Evolutionary conservation across 1,140 invertebrate genomes (phyloP).

Genomic region (Telenomus remus): DNA sequence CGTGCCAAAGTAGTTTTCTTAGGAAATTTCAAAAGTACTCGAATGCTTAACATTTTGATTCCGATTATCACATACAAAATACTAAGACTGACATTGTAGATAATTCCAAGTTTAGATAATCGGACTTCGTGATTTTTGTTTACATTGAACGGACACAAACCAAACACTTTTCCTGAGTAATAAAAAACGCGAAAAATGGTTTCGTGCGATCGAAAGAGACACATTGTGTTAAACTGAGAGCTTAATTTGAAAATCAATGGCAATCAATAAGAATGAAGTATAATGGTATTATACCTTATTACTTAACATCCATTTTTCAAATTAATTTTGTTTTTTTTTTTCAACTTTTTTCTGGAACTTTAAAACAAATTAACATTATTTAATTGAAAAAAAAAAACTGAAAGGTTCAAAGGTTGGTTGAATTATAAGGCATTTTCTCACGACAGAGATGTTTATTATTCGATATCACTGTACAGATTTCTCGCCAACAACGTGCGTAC

Average conservation of each 20-base stretch:
- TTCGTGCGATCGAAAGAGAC: not conserved
- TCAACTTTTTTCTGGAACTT: too few species aligned
- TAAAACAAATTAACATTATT: too few species aligned
- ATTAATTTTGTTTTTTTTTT: too few species aligned
- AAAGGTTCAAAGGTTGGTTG: too few species aligned
- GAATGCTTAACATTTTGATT: not conserved
- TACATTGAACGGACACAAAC: slow-evolving; percentile 30
- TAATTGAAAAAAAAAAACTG: too few species aligned
- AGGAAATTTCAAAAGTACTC: slow-evolving; percentile 17
- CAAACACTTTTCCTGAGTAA: slow-evolving; percentile 31
- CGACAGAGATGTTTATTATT: slow-evolving; percentile 74
- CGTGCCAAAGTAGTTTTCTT: slow-evolving; percentile 13
- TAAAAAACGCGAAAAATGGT: slow-evolving; percentile 22
- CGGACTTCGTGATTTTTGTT: slow-evolving; percentile 4
- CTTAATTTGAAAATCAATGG: not conserved
- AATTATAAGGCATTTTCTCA: slow-evolving; percentile 55
- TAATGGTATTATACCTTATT: too few species aligned
- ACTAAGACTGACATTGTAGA: slow-evolving; percentile 22
- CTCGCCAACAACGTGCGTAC: slow-evolving; percentile 71
- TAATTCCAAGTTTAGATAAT: slow-evolving; percentile 2
- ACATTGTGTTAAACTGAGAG: slow-evolving; percentile 8
- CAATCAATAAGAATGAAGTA: not conserved
- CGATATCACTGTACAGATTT: slow-evolving; percentile 74
- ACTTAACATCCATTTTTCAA: too few species aligned
- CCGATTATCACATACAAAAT: not conserved